phyloP scores from a whole-genome alignment of 2,888 invertebrate species.

The Entomobrya proxima region DNA sequence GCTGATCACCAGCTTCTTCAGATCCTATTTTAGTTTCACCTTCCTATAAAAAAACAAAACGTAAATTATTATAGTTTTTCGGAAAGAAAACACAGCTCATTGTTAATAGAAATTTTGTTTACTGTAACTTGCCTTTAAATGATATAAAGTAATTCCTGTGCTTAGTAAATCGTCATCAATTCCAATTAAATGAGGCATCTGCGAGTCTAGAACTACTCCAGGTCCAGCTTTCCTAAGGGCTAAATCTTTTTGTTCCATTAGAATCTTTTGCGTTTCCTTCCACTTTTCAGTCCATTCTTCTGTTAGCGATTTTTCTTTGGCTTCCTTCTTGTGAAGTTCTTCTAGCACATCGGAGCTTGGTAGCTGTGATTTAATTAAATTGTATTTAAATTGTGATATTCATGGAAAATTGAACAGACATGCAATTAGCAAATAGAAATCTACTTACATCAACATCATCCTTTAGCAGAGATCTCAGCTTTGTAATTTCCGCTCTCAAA shows the following conservation, averaged over 20 bases:
- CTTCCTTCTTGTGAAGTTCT: constrained; percentile 92
- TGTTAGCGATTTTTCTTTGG: constrained; percentile 88
- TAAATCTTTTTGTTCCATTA: constrained; percentile 91
- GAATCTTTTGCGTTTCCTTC: constrained; percentile 91
- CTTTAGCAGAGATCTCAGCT: constrained; percentile 85
- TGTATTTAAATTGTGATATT: not conserved
- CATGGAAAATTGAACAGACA: not conserved
- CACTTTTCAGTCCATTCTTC: constrained; percentile 96
- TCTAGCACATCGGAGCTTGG: constrained; percentile 82
- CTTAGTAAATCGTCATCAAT: constrained; percentile 93
- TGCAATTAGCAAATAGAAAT: not conserved
- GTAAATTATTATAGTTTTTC: not conserved
- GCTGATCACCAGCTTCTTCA: constrained; percentile 82
- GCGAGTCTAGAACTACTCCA: constrained; percentile 92
- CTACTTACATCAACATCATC: constrained; percentile 79
- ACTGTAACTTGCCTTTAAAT: constrained; percentile 90
- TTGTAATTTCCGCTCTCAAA: constrained; percentile 89
- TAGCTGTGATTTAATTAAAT: constrained; percentile 54
- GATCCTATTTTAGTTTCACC: constrained; percentile 91
- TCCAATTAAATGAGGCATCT: constrained; percentile 93
- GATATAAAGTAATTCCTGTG: constrained; percentile 93
- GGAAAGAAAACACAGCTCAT: not conserved
- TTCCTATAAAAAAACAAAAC: constrained; percentile 80
- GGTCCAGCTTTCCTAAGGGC: constrained; percentile 91
- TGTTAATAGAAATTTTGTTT: not conserved